Evolutionary conservation across 2,888 invertebrate species (phyloP), one percentile per base, ranked within the genome.

Genomic region (Corythucha ciliata): DNA sequence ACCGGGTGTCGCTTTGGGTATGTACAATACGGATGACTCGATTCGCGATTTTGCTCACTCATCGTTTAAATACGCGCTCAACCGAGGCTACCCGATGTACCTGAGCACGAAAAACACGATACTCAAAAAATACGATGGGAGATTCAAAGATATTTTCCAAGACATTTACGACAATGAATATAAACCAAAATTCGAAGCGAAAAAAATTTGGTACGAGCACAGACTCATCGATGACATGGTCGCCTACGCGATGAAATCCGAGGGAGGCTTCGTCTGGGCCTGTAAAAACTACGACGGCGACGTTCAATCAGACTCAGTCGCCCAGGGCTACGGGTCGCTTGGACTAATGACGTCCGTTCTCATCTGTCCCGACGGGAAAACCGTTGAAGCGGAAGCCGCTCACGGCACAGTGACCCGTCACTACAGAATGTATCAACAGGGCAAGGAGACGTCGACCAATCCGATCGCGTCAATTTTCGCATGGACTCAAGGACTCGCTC

Each of bases 251-350:
- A 89, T 97, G 88, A 97, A 97, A 69, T 89, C 91, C 0, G 91
- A 93, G 63, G 98, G 98, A 60, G 97, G 97, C 34, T 98, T 97
- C 69, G 94, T 98, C 0, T 98, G 97, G 97, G 94, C 97, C 7
- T 98, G 97, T 70, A 98, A 98, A 69, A 98, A 98, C 70, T 98
- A 98, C 67, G 97, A 98, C 66, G 97, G 97, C 34, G 97, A 98
- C 70, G 97, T 98, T 0, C 97, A 98, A 69, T 94, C 93, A 0
- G 97, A 98, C 70, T 89, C 93, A 1, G 90, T 98, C 24, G 97
- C 97, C 54, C 97, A 98, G 72, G 96, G 94, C 26, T 90, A 84
- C 62, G 90, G 97, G 12, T 96, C 94, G 1, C 74, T 97, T 53
- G 97, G 97, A 60, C 76, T 98, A 61, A 98, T 98, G 98, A 98